Base-by-base conservation (phyloP, 2,113 vertebrate genomes). In the Serilophus lunatus region DNA sequence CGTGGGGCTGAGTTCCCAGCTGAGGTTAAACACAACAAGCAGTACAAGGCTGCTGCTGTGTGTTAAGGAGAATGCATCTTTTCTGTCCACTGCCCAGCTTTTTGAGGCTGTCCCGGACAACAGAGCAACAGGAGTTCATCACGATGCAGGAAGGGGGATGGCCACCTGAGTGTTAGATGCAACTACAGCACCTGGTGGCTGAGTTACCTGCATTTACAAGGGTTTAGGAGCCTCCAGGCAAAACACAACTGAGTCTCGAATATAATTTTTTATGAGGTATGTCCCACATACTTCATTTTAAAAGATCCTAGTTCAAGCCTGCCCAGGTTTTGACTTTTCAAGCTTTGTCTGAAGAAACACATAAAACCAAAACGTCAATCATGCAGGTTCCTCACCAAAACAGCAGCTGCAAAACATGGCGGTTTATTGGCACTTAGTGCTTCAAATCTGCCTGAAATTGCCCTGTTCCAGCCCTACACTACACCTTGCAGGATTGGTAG, bases 1-100 rank as follows among this genome's bases (percentile, higher is more conserved):
- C 5, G 28, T 47, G 70, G 78, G 35, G 40, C 71, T 28, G 26
- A 42, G 23, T 1, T 64, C 8, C 35, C 50, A 63, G 50, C 50
- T 77, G 42, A 7, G 35, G 18, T 64, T 50, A 33, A 44, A 64
- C 35, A 24, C 56, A 31, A 36, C 42, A 9, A 66, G 51, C 57
- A 80, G 57, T 49, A 56, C 53, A 53, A 74, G 75, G 84, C 72
- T 90, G 82, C 78, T 82, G 89, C 64, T 82, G 77, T 93, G 56
- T 29, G 40, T 38, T 24, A 5, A 42, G 44, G 28, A 70, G 40
- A 72, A 50, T 8, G 13, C 31, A 49, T 23, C 44, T 57, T 33
- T 77, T 66, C 66, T 60, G 3, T 12, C 16, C 8, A 0, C 47
- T 68, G 56, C 47, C 29, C 53, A 74, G 83, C 9, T 31, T 47